These are phyloP conservation scores for Hypomecis punctinalis DNA, from an alignment of 2,888 invertebrate genomes.

Conservation along the genomic window DNA sequence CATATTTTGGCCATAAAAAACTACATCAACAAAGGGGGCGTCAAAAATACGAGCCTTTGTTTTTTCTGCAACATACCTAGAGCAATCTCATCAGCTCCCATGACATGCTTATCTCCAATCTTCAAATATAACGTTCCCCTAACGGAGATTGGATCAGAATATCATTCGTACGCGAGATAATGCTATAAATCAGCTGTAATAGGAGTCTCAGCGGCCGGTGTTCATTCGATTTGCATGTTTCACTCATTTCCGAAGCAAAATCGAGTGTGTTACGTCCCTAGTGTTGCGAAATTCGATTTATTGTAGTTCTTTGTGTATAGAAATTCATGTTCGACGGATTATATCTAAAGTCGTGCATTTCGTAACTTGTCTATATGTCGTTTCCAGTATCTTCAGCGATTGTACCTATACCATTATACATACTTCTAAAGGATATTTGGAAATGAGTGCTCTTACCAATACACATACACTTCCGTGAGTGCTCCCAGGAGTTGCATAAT, in stretches of 20 bases:
- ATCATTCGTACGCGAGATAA: slow-evolving; percentile 32
- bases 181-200: slow-evolving; percentile 36
- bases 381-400: no score
- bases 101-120: slow-evolving; percentile 19
- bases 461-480: no score
- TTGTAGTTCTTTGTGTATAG: slow-evolving; percentile 37
- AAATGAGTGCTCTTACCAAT: no score
- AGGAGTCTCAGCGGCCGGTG: slow-evolving; percentile 23
- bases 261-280: slow-evolving; percentile 31
- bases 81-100: slow-evolving; percentile 23
- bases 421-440: no score
- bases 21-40: background rate
- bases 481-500: no score
- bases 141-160: slow-evolving; percentile 31
- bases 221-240: slow-evolving; percentile 45
- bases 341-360: background rate
- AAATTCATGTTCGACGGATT: slow-evolving; percentile 33
- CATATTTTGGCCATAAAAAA: background rate
- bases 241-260: slow-evolving; percentile 39
- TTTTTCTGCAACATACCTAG: slow-evolving; percentile 11
- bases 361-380: no score
- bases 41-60: slow-evolving; percentile 13
- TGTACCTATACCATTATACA: no score
- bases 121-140: slow-evolving; percentile 26
- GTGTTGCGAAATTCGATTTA: slow-evolving; percentile 37